A percentile compares a stretch with the other conserved stretches of the same genome.
Evolutionary conservation across 2,888 invertebrate genomes (phyloP).

Genomic region (Margaritifera margaritifera): DNA sequence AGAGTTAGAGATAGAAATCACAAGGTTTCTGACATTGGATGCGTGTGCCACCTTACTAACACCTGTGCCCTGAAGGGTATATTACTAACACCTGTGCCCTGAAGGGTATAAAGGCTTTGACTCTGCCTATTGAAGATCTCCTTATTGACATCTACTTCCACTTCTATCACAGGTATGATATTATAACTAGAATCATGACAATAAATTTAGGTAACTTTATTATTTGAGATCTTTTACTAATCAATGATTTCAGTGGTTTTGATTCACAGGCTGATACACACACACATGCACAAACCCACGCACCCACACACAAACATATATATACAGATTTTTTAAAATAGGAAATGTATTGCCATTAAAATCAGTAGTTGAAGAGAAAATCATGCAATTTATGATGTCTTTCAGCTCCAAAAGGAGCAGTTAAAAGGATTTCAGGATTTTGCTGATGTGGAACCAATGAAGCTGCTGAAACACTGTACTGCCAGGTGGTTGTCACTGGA

Average conservation of each 20-base stretch:
- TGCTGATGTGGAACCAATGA: constrained; percentile 24
- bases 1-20: constrained; percentile 12
- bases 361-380: too few relatives aligned
- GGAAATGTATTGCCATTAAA: too few relatives aligned
- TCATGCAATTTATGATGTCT: too few relatives aligned
- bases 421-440: constrained; percentile 28
- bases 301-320: too few relatives aligned
- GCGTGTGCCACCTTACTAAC: constrained; percentile 27
- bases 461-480: constrained; percentile 30
- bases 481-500: constrained; percentile 26
- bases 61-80: too few relatives aligned
- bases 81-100: constrained; percentile 20
- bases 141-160: constrained; percentile 21
- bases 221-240: too few relatives aligned
- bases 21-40: constrained; percentile 23
- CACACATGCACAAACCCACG: too few relatives aligned
- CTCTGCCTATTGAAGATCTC: constrained; percentile 26
- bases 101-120: constrained; percentile 23
- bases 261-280: too few relatives aligned
- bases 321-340: too few relatives aligned
- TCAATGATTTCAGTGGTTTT: too few relatives aligned
- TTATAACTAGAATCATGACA: too few relatives aligned
- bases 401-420: constrained; percentile 22
- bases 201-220: too few relatives aligned
- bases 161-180: constrained; percentile 28